Base-by-base conservation (phyloP, 2,888 invertebrate species). In the Euplexia lucipara region DNA sequence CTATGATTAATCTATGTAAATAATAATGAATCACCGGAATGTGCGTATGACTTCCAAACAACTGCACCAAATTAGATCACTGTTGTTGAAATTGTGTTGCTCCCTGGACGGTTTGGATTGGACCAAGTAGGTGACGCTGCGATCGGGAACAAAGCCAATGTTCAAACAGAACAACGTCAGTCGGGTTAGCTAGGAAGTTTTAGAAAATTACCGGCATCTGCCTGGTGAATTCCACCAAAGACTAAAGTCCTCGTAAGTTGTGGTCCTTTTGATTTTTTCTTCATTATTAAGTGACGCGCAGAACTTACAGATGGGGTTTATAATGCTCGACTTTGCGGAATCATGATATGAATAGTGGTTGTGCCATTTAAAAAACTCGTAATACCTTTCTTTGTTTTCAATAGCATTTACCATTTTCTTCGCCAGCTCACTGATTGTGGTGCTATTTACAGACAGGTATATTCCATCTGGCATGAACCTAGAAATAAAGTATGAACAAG, bases 301-400 rank as follows among this genome's bases (percentile, higher is more conserved):
- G 0, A 86, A 52, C 44, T 73, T 69, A 32, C 85, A 86, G 32
- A 73, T 82, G 0, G 63, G 52, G 22, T 85, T 79, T 0, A 78
- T 76, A 0, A 78, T 68, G 0, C 57, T 52, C 0, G 65, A 63
- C 1, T 82, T 80, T 10, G 48, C 10, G 1, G 52, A 42, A 12
- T 49, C 22, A 16, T 84, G 78, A 58, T 83, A 88, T 0, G 83
- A 79, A 39, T 88, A 89, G 65, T 87, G 77, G 41, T 86, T 87
- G 47, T 78, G 84, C 88, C 88, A 89, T 48, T 75, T 85, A 61
- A 88, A 88, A 47, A 75, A 87, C 9, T 76, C 63, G n/a, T 80
- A 64, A 57, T 88, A 88, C 41, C 69, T 70, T 1, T 81, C 67
- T 34, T 78, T 78, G 30, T 86, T 53, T 4, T 78, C 59, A 7